phyloP scores from a whole-genome alignment of 2,888 invertebrate species.

The Poecilobothrus nobilitatus region DNA sequence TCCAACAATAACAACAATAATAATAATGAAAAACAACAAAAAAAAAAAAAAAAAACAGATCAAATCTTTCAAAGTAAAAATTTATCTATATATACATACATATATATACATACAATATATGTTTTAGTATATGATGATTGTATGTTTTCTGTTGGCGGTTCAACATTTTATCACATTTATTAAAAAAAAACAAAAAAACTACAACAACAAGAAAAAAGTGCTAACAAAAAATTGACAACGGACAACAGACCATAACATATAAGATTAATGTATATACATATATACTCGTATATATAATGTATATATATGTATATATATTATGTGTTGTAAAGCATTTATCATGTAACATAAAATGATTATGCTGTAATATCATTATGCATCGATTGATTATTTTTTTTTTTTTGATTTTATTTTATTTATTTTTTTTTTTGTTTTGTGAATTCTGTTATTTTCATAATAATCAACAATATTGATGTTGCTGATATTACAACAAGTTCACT shows the following conservation, averaged over 20 bases:
- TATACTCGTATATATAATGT: too few species aligned
- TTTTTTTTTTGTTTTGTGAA: too few species aligned
- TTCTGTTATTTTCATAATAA: too few species aligned
- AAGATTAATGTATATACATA: neutral
- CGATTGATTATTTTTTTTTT: neutral
- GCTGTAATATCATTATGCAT: slow-evolving; percentile 5
- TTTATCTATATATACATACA: neutral
- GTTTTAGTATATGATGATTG: neutral
- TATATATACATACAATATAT: neutral
- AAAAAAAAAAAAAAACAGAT: too few species aligned
- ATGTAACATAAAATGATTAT: neutral
- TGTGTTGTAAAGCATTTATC: neutral
- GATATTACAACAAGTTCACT: too few species aligned
- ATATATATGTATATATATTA: neutral
- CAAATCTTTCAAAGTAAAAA: too few species aligned
- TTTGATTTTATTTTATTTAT: neutral
- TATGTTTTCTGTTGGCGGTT: neutral
- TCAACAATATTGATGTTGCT: too few species aligned
- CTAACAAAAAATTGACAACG: neutral
- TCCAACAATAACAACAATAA: neutral
- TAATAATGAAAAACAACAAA: too few species aligned
- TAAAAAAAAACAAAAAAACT: neutral
- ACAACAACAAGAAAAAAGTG: neutral
- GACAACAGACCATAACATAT: neutral
- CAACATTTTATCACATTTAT: slow-evolving; percentile 1